Base-by-base conservation (phyloP, 2,113 vertebrate genomes). In the Hirundichthys speculiger region DNA sequence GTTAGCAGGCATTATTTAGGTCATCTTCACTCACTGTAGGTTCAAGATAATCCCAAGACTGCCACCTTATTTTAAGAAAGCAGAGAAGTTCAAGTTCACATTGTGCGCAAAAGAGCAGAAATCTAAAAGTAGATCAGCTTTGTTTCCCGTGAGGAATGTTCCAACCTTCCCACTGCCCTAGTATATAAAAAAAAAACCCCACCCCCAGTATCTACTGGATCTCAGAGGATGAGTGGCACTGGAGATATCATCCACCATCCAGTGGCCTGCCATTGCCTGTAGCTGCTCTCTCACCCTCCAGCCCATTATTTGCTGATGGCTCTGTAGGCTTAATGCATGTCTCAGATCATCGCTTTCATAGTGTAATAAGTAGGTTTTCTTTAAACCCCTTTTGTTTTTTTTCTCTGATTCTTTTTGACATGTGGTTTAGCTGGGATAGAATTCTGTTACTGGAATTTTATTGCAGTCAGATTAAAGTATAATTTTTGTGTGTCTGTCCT, bases 11-110 rank as follows among this genome's bases (percentile, higher is more conserved):
- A 84, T 83, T 85, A 91, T 89, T 79, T 90, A 90, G 89, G 91
- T 90, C 88, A 88, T 64, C 75, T 52, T 73, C 73, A 42, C 82
- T 77, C 69, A 59, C 83, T 81, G 69, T 83, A 85, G 86, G 80
- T 90, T 89, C 81, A 77, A 80, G 71, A 84, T 90, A 92, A 91
- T 92, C 89, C 90, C 83, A 86, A 91, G 88, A 92, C 92, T 90
- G 89, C 76, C 86, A 86, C 82, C 65, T 90, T 91, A 92, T 93
- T 93, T 93, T 92, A 91, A 90, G 88, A 89, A 88, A 71, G 79
- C 75, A 43, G 63, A 79, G 70, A 85, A 91, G 90, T 92, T 92
- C 87, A 91, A 89, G 90, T 92, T 91, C 79, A 89, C 82, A 74
- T 80, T 85, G 73, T 90, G 86, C 43, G 49, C 61, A 65, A 61